phyloP scores from a whole-genome alignment of 1,140 invertebrate species.

The Polypedilum pembai region DNA sequence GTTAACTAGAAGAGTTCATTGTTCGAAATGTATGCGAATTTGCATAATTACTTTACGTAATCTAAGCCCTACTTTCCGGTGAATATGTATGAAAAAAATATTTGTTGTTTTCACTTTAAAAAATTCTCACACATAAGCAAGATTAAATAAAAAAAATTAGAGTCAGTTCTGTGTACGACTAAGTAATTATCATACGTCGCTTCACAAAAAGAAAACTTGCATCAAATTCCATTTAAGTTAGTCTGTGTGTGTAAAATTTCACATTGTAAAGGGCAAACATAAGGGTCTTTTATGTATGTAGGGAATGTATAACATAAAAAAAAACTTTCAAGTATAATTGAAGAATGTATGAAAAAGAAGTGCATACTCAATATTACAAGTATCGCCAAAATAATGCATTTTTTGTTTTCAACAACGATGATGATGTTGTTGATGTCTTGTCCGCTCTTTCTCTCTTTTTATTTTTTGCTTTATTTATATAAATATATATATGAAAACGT shows the following conservation, averaged over 20 bases:
- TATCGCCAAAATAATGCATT: conserved; percentile 17
- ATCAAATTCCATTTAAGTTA: neutral
- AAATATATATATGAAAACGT: neutral
- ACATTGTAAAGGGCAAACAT: neutral
- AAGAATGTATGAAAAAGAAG: neutral
- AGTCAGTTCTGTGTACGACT: neutral
- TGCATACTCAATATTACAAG: neutral
- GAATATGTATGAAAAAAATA: neutral
- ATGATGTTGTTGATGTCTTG: neutral
- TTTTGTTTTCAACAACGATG: neutral
- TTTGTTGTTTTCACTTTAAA: too few species aligned
- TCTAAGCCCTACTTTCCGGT: neutral
- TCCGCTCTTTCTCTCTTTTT: neutral
- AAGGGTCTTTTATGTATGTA: too few species aligned
- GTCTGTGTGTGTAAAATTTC: neutral
- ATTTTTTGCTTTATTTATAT: neutral
- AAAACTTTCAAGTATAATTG: neutral
- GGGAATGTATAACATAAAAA: neutral
- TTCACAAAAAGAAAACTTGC: neutral
- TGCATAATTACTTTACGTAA: conserved; percentile 13
- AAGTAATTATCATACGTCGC: neutral
- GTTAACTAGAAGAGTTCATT: neutral
- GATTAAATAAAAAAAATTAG: neutral
- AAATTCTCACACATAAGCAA: neutral
- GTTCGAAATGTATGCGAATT: neutral